Base-by-base conservation (phyloP, 2,888 invertebrate species). In the Helobdella robusta region DNA sequence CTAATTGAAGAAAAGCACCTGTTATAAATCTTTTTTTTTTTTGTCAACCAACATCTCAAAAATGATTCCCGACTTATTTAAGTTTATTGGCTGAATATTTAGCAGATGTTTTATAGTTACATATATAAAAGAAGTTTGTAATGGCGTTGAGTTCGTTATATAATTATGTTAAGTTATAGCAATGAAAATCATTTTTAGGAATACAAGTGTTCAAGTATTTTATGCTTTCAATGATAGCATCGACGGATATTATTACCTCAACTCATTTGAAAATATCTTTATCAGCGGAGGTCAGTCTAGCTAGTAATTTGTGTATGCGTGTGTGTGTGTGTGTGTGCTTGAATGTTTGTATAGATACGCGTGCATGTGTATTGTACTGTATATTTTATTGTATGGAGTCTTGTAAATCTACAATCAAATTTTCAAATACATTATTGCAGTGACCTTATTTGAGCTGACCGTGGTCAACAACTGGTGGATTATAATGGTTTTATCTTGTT, bases 401-500 rank as follows among this genome's bases (percentile, higher is more conserved):
- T 15, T 40, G n/a, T 40, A 40, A 15, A 40, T 40, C 11, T 40
- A 40, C n/a, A 40, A 15, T 15, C 44, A 40, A n/a, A 40, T 15
- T 40, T 40, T 40, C 11, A 40, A 11, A 15, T 40, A 11, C n/a
- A 40, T 8, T 46, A 0, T 56, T 75, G 46, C 73, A 81, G 88
- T 91, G 69, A 90, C 91, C 0, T 81, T 91, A 70, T 91, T 91
- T 81, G 90, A 91, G 80, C 81, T 91, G 73, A 91, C 90, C 0
- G 89, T 91, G 15, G 89, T 91, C 66, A 91, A 91, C 79, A 91
- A 91, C 80, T 91, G 91, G 91, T 90, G 80, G 71, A 80, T 91
- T 66, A 84, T 89, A 30, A 91, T 91, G 91, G 77, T 77, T 28
- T n/a, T n/a, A n/a, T n/a, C n/a, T n/a, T n/a, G n/a, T n/a, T n/a